These are phyloP conservation scores for Halictus quadricinctus DNA, from an alignment of 2,888 invertebrate species.

Conservation along the genomic window DNA sequence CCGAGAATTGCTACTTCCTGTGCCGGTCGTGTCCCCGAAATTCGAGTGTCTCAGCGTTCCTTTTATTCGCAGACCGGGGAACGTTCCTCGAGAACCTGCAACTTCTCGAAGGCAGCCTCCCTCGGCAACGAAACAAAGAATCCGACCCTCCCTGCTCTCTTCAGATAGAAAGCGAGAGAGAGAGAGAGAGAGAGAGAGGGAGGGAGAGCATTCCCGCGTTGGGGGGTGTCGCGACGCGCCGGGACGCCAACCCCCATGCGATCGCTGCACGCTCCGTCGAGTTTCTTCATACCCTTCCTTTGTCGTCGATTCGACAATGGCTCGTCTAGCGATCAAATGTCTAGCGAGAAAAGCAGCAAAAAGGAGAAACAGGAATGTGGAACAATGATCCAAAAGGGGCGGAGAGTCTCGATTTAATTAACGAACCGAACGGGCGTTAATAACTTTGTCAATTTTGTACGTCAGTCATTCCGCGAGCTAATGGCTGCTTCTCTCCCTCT, in stretches of 20 bases:
- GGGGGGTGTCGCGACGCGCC: not conserved
- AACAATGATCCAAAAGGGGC: not conserved
- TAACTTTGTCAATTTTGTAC: conserved; percentile 73
- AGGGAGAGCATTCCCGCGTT: conserved; percentile 3
- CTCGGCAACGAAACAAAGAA: conserved; percentile 3
- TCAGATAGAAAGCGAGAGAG: not conserved
- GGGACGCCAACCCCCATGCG: not conserved
- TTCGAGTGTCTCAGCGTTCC: not conserved
- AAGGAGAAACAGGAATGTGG: not conserved
- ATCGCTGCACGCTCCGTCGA: conserved; percentile 14
- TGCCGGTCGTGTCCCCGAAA: not conserved
- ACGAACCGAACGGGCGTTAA: conserved; percentile 68
- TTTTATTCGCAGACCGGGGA: conserved; percentile 2
- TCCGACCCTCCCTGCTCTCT: not conserved
- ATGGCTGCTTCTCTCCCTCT: not conserved
- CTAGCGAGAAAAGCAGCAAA: not conserved
- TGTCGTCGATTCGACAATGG: conserved; percentile 24
- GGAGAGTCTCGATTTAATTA: conserved; percentile 62
- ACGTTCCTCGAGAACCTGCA: not conserved
- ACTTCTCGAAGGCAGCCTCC: not conserved
- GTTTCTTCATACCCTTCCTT: conserved; percentile 13
- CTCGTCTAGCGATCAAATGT: conserved; percentile 23
- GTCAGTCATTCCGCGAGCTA: conserved; percentile 16
- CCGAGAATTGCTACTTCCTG: conserved; percentile 1
- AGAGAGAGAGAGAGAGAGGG: not conserved